Conservation (phyloP, 2,888 invertebrate genomes). For the Drosophila robusta region DNA sequence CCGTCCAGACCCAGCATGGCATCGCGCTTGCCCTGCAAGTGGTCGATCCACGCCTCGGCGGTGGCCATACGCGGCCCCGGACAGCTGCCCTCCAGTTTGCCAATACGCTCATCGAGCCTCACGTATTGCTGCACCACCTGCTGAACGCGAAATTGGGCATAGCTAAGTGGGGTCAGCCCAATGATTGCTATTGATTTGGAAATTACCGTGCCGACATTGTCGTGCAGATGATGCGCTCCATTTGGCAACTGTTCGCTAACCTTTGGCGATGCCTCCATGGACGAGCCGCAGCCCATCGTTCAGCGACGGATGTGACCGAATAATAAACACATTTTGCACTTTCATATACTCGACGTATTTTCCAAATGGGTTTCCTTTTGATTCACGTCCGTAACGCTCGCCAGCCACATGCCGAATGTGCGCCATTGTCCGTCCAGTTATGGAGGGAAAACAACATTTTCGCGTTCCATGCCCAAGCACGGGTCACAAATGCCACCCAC, state of each 20-base stretch:
- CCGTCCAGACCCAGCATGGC: slow-evolving; percentile 71
- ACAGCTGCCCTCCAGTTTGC: slow-evolving; percentile 81
- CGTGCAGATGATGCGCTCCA: slow-evolving; percentile 47
- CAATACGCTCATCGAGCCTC: slow-evolving; percentile 82
- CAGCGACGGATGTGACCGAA: background rate
- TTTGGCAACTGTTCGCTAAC: slow-evolving; percentile 55
- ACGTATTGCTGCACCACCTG: slow-evolving; percentile 81
- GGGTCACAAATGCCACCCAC: slow-evolving; percentile 13
- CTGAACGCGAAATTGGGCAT: slow-evolving; percentile 21
- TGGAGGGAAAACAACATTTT: slow-evolving; percentile 46
- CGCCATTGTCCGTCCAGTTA: slow-evolving; percentile 48
- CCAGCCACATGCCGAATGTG: slow-evolving; percentile 63
- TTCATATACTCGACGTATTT: slow-evolving; percentile 11
- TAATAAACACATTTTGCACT: slow-evolving; percentile 42
- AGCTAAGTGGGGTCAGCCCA: slow-evolving; percentile 1
- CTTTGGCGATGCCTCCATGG: slow-evolving; percentile 72
- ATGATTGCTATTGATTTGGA: slow-evolving; percentile 1
- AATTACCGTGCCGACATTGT: slow-evolving; percentile 57
- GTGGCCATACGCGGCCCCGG: slow-evolving; percentile 84
- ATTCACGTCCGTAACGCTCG: slow-evolving; percentile 48
- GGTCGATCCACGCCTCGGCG: slow-evolving; percentile 84
- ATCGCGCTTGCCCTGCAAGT: slow-evolving; percentile 79
- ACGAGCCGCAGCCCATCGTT: slow-evolving; percentile 82
- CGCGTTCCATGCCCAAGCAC: slow-evolving; percentile 49
- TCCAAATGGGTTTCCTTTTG: background rate